A percentile compares a stretch with the other conserved stretches of the same genome.
Conservation (phyloP, 2,888 invertebrate genomes). For the Oxystoma pomonae region DNA sequence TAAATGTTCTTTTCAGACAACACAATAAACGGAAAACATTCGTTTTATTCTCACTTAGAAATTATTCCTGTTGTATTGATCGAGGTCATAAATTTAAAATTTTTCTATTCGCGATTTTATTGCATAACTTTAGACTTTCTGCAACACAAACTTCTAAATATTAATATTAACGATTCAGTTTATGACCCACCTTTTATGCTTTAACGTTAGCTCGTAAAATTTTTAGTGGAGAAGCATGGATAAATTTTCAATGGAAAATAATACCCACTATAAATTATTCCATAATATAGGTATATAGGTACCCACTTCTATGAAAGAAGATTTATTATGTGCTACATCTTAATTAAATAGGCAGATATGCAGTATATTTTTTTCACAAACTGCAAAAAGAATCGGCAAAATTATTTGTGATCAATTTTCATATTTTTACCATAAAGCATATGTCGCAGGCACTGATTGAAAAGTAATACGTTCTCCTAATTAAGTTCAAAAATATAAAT, state of each 20-base stretch:
- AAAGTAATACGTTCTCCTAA: no score
- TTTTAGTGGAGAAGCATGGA: not conserved
- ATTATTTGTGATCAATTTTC: no score
- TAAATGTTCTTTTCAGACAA: no score
- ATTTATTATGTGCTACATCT: no score
- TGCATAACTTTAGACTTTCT: conserved; percentile 30
- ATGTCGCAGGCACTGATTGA: no score
- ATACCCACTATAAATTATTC: not conserved
- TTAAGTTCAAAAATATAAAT: no score
- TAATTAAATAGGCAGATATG: no score
- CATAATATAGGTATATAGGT: no score
- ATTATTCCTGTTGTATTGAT: not conserved
- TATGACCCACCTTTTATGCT: conserved; percentile 16
- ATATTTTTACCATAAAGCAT: no score
- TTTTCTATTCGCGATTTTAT: conserved; percentile 27
- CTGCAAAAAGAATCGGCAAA: no score
- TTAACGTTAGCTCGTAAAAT: not conserved
- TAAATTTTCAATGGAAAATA: not conserved
- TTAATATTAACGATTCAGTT: conserved; percentile 31
- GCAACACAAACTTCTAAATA: conserved; percentile 28
- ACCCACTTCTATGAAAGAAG: no score
- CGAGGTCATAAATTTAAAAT: conserved; percentile 7
- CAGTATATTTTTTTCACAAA: no score
- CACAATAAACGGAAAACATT: not conserved
- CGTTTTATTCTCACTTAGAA: not conserved